phyloP scores from a whole-genome alignment of 37 sponge, comb jelly and placozoan species.

The Eunapius fragilis region DNA sequence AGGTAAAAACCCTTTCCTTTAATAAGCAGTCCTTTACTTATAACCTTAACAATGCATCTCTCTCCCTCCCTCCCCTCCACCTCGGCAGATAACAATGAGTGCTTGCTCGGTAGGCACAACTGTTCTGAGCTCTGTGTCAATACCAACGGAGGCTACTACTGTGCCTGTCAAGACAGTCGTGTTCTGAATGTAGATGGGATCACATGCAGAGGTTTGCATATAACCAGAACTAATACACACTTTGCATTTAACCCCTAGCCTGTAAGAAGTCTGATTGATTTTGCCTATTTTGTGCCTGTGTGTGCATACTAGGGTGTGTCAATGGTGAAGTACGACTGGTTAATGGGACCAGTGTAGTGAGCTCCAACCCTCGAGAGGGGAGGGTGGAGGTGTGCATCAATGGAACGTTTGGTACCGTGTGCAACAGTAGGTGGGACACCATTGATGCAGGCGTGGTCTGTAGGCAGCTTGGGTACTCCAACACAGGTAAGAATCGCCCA shows the following conservation, averaged over 20 bases:
- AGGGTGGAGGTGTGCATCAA: slow-evolving; percentile 18
- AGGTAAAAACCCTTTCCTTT: not conserved
- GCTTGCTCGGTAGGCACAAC: not conserved
- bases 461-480: not conserved
- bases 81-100: slow-evolving; percentile 46
- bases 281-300: no score
- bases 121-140: slow-evolving; percentile 32
- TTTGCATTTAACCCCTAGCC: no score
- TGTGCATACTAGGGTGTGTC: slow-evolving; percentile 1
- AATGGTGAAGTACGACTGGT: slow-evolving; percentile 11
- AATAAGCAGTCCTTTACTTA: not conserved
- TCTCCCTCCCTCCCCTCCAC: no score
- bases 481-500: not conserved
- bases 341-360: slow-evolving; percentile 7
- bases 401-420: not conserved
- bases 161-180: not conserved
- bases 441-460: not conserved
- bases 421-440: not conserved
- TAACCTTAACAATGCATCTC: not conserved
- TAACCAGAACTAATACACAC: no score
- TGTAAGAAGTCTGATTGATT: not conserved
- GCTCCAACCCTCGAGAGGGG: not conserved
- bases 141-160: slow-evolving; percentile 30
- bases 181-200: slow-evolving; percentile 25
- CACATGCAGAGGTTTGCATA: slow-evolving; percentile 15